phyloP scores from a whole-genome alignment of 2,888 invertebrate genomes.

The Ectemnius continuus region DNA sequence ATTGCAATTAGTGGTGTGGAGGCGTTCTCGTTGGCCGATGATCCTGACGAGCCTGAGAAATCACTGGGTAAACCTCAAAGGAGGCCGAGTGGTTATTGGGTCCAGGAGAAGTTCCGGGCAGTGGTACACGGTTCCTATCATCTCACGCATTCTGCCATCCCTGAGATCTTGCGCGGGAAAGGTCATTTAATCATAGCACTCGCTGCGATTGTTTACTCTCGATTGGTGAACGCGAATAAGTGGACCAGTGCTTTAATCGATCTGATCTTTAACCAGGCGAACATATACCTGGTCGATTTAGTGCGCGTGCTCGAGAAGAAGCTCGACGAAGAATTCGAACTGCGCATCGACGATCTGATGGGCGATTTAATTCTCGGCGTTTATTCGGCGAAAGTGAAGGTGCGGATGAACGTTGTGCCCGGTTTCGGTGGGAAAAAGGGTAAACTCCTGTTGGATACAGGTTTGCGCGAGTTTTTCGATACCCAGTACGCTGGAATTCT shows the following conservation, averaged over 20 bases:
- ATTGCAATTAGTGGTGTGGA: slow-evolving; percentile 56
- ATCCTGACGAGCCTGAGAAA: slow-evolving; percentile 46
- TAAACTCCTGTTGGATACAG: slow-evolving; percentile 61
- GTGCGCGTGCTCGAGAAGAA: slow-evolving; percentile 66
- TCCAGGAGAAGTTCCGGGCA: slow-evolving; percentile 68
- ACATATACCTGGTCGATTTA: slow-evolving; percentile 72
- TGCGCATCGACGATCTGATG: slow-evolving; percentile 67
- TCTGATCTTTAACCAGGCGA: slow-evolving; percentile 73
- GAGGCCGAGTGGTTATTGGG: slow-evolving; percentile 66
- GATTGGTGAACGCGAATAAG: slow-evolving; percentile 67
- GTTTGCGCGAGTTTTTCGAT: slow-evolving; percentile 68
- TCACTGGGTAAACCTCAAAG: slow-evolving; percentile 51
- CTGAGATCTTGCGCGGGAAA: slow-evolving; percentile 62
- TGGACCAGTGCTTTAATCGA: slow-evolving; percentile 72
- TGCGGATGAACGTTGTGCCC: slow-evolving; percentile 67
- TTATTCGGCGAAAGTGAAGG: slow-evolving; percentile 71
- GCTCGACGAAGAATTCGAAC: slow-evolving; percentile 64
- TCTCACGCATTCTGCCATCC: slow-evolving; percentile 62
- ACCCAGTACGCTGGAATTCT: slow-evolving; percentile 61
- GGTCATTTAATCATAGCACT: slow-evolving; percentile 69
- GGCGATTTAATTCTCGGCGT: slow-evolving; percentile 72
- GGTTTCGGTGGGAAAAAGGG: slow-evolving; percentile 66
- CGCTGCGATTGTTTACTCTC: slow-evolving; percentile 69
- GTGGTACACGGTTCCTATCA: slow-evolving; percentile 71
- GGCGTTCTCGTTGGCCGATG: slow-evolving; percentile 46